A percentile compares a stretch with the other conserved stretches of the same genome.
Conservation (phyloP, 2,797 vertebrate species). For the Crax fasciolata region DNA sequence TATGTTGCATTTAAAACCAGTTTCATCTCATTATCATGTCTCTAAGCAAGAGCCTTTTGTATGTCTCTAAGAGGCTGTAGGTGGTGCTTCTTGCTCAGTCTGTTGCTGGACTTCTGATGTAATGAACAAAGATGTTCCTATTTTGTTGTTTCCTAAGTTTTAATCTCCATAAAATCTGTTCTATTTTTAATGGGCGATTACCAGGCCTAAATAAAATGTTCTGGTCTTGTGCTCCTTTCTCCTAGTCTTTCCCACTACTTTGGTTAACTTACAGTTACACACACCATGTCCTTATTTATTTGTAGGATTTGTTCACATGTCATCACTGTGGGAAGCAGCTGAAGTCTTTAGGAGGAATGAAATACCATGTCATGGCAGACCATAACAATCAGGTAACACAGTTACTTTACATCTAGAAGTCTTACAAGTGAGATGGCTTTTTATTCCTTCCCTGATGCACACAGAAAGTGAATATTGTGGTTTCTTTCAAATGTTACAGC, state of each 20-base stretch:
- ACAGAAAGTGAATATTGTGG: neutral
- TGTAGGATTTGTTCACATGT: slow-evolving; percentile 91
- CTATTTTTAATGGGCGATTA: neutral
- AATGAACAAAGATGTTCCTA: neutral
- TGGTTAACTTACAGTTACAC: neutral
- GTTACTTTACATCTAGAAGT: neutral
- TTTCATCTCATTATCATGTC: neutral
- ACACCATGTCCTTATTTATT: neutral
- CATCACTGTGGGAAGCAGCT: slow-evolving; percentile 95
- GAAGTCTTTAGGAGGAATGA: slow-evolving; percentile 94
- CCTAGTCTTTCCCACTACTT: neutral
- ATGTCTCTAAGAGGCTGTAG: neutral
- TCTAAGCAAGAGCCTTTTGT: neutral
- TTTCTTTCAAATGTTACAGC: neutral
- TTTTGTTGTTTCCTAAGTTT: neutral
- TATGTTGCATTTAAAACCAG: neutral
- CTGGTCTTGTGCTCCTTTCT: neutral
- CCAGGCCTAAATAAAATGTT: neutral
- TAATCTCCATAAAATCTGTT: neutral
- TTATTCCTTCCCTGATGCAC: neutral
- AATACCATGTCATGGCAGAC: slow-evolving; percentile 97
- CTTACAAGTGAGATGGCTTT: neutral
- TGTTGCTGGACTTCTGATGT: neutral
- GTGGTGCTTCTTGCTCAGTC: neutral
- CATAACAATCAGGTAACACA: slow-evolving; percentile 91